Evolutionary conservation across 2,113 vertebrate species (phyloP).

Genomic region (Ovis canadensis): DNA sequence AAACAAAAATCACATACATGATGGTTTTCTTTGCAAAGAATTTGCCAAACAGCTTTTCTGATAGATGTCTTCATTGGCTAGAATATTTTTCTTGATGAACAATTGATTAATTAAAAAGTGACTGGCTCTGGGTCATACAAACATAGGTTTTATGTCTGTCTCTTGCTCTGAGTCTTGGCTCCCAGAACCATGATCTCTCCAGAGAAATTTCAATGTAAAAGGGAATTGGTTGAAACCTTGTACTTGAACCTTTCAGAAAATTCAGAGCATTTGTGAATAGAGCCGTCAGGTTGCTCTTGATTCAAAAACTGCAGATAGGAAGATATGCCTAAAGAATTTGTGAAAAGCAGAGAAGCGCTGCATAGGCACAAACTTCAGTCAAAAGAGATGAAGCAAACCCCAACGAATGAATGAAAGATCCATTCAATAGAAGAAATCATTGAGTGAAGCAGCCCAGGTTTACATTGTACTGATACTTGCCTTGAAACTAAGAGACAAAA

Average conservation of each 20-base stretch:
- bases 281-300: neutral
- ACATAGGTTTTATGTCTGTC: neutral
- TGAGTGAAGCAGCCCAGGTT: neutral
- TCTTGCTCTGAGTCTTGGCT: neutral
- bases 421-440: neutral
- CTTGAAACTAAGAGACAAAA: neutral
- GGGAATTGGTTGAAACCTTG: neutral
- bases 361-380: neutral
- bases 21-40: neutral
- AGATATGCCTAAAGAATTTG: neutral
- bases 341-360: neutral
- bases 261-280: neutral
- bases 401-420: neutral
- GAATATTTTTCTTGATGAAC: neutral
- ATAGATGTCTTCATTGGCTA: neutral
- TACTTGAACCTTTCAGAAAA: neutral
- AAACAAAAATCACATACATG: neutral
- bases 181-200: neutral
- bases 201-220: neutral
- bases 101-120: neutral
- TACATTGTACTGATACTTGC: neutral
- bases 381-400: neutral
- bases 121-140: neutral
- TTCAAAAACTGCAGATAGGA: neutral
- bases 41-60: neutral